Evolutionary conservation across 1,140 invertebrate genomes (phyloP), one percentile per base, ranked within the genome.

Genomic region (Vanessa atalanta): DNA sequence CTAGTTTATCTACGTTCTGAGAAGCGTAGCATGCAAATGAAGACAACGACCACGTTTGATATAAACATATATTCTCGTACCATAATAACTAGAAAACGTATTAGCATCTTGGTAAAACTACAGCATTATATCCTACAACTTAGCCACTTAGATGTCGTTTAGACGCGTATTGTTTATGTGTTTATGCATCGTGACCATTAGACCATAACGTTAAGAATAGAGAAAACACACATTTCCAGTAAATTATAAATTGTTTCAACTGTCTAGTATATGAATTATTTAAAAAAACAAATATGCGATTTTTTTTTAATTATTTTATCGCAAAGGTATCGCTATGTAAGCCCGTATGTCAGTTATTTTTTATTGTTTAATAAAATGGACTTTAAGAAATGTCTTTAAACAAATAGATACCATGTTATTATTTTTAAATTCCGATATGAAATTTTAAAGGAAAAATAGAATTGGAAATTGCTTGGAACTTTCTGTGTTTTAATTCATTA

Each of bases 161-260:
- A 14, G 14, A 60, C 66, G 37, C n/a, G 50, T 67, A 67, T 47
- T 69, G 66, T 69, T 69, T 69, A 69, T 80, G 55, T 79, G 73
- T 79, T 83, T 83, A 79, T 79, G 75, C 71, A 72, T 50, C 66
- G 77, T 51, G 64, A 12, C 73, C 72, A 64, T 66, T 78, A 75
- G 76, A 72, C 73, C 73, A 70, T 78, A 68, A 67, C 57, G 70
- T 73, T 68, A 66, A 63, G 73, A 65, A 65, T 55, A 67, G 76
- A 70, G 75, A 61, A 61, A 61, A 31, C 76, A 76, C 57, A 68
- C n/a, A 55, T 55, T 26, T 55, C 14, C 31, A 63, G 13, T 37
- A 61, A 37, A 37, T 61, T 37, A 31, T 61, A 31, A 37, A 37
- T 61, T 15, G 14, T 31, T 15, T 13, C 31, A 12, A 26, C 31